Evolutionary conservation across 2,113 vertebrate species (phyloP).

Genomic region (Callorhinus ursinus): DNA sequence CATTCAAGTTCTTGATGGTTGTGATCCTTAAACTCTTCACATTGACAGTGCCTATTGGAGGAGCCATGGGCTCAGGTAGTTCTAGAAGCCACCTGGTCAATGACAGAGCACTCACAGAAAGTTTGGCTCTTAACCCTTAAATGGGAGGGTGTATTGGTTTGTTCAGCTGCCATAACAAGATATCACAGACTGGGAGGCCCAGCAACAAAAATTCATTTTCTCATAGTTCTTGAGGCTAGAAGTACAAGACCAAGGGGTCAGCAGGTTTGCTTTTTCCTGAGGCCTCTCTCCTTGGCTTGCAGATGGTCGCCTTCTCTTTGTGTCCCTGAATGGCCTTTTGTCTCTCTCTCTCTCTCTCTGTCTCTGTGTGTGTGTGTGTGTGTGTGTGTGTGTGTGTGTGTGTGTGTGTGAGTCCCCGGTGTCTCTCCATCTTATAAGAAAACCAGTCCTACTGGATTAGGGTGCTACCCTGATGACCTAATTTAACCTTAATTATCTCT

Average conservation of each 20-base stretch:
- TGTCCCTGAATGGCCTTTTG: neutral
- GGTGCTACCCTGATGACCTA: neutral
- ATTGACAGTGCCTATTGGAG: neutral
- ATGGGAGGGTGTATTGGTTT: neutral
- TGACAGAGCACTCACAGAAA: neutral
- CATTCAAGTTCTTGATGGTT: slow-evolving; percentile 41
- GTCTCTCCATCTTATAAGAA: neutral
- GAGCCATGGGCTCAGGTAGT: neutral
- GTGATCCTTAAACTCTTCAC: slow-evolving; percentile 24
- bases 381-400: neutral
- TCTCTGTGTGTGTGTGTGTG: neutral
- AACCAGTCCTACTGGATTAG: neutral
- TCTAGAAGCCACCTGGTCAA: neutral
- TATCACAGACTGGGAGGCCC: neutral
- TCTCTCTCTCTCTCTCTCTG: neutral
- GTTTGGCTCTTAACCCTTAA: neutral
- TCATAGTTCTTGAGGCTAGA: neutral
- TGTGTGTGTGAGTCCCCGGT: neutral
- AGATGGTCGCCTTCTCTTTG: neutral
- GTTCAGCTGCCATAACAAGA: neutral
- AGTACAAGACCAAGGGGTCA: neutral
- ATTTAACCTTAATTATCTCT: neutral
- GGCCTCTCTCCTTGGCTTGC: neutral
- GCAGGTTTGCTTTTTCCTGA: neutral
- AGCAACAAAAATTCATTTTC: neutral